These are phyloP conservation scores for Hedychridium roseum DNA, from an alignment of 2,888 invertebrate species.

Conservation along the genomic window DNA sequence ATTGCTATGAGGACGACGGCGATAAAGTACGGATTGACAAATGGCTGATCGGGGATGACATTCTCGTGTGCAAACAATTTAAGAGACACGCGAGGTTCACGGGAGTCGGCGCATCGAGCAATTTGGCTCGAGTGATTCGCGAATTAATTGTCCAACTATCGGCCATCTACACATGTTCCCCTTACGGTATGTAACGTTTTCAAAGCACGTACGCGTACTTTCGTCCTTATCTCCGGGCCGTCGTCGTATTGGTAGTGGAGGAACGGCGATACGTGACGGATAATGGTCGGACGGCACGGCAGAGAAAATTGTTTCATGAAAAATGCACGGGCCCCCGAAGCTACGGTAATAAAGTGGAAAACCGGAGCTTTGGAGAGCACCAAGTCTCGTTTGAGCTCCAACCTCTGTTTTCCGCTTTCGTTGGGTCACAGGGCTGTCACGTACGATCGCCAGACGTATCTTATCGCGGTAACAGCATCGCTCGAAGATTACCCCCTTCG, in stretches of 20 bases:
- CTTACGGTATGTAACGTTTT: slow-evolving; percentile 37
- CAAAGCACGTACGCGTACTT: slow-evolving; percentile 35
- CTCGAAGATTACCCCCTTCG: neutral
- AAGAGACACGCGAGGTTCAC: neutral
- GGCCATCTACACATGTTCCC: slow-evolving; percentile 49
- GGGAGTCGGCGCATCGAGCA: slow-evolving; percentile 5
- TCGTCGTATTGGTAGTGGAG: slow-evolving; percentile 6
- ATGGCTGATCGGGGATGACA: no score
- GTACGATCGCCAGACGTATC: neutral
- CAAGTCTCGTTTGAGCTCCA: neutral
- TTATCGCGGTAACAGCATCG: neutral
- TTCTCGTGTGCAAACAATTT: no score
- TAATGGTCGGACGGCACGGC: slow-evolving; percentile 48
- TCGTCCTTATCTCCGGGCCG: slow-evolving; percentile 27
- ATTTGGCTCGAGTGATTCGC: slow-evolving; percentile 39
- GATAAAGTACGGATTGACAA: no score
- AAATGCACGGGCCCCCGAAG: slow-evolving; percentile 45
- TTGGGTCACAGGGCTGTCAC: no score
- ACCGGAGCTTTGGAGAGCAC: slow-evolving; percentile 6
- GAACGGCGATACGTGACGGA: slow-evolving; percentile 35
- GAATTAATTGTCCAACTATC: slow-evolving; percentile 49
- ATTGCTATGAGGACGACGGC: no score
- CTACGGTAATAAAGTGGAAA: slow-evolving; percentile 38
- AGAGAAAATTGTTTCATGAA: slow-evolving; percentile 54
- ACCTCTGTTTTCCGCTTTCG: no score